Evolutionary conservation across 2,797 vertebrate species (phyloP).

Genomic region (Lutjanus argentimaculatus): DNA sequence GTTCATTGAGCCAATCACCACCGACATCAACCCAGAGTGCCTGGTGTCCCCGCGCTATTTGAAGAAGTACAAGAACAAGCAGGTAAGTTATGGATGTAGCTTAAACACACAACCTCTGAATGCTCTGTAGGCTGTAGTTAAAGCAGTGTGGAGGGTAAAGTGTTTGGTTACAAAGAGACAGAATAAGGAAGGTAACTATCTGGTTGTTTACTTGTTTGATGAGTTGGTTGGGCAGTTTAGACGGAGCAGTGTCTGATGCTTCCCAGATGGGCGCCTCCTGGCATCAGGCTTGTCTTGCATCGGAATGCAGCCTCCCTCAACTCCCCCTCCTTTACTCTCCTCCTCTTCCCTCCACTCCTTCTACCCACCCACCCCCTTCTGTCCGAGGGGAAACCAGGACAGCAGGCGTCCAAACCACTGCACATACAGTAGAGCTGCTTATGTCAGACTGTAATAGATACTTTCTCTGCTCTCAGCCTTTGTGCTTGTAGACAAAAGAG

Average conservation of each 20-base stretch:
- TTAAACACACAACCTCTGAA: not conserved
- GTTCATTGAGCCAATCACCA: slow-evolving; percentile 94
- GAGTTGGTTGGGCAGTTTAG: slow-evolving; percentile 28
- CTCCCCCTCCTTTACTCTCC: slow-evolving; percentile 43
- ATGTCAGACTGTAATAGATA: slow-evolving; percentile 39
- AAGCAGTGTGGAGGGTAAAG: slow-evolving; percentile 1
- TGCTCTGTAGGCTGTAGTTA: not conserved
- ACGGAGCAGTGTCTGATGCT: slow-evolving; percentile 64
- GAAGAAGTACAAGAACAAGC: slow-evolving; percentile 99
- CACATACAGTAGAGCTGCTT: slow-evolving; percentile 28
- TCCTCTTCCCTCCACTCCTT: slow-evolving; percentile 18
- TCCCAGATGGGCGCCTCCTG: slow-evolving; percentile 78
- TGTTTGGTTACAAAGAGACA: slow-evolving; percentile 1
- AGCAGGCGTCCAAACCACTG: slow-evolving; percentile 45
- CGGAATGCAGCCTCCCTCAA: slow-evolving; percentile 73
- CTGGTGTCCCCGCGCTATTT: slow-evolving; percentile 97
- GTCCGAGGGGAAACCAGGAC: slow-evolving; percentile 73
- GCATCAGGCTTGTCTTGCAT: slow-evolving; percentile 67
- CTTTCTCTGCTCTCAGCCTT: not conserved
- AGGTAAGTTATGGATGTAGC: slow-evolving; percentile 84
- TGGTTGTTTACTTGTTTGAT: slow-evolving; percentile 64
- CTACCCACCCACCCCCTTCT: not conserved
- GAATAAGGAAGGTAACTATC: not conserved
- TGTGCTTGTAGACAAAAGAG: slow-evolving; percentile 36
- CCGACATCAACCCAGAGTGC: slow-evolving; percentile 97